Evolutionary conservation across 2,113 vertebrate species (phyloP).

Genomic region (Talpa occidentalis): DNA sequence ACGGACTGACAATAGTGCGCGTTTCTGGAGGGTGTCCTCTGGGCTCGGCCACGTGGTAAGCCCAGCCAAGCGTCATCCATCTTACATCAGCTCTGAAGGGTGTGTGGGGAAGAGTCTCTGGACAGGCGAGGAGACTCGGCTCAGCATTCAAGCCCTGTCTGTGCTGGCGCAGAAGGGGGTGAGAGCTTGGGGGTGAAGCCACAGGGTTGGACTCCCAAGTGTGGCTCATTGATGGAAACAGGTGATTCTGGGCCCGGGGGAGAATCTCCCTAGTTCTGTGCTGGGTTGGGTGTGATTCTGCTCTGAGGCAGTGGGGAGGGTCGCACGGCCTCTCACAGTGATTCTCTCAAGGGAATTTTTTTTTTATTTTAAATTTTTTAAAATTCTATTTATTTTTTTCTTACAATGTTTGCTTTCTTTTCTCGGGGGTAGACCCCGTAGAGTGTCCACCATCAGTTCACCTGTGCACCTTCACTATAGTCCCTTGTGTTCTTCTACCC

Average conservation of each 20-base stretch:
- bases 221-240: background rate
- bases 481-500: too few species aligned
- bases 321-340: background rate
- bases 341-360: background rate
- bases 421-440: too few species aligned
- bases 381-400: too few species aligned
- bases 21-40: rapidly evolving
- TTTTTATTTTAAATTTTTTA: too few species aligned
- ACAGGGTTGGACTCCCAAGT: background rate
- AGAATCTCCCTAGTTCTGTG: background rate
- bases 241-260: rapidly evolving
- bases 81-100: background rate
- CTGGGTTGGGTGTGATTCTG: background rate
- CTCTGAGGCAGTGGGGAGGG: background rate
- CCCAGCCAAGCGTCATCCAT: rapidly evolving
- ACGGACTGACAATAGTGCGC: background rate
- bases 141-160: background rate
- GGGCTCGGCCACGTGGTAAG: background rate
- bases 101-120: background rate
- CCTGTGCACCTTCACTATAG: too few species aligned
- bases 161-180: background rate
- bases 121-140: background rate
- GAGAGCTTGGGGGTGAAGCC: background rate
- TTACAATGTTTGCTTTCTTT: too few species aligned
- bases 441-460: too few species aligned